These are phyloP conservation scores for Dendrolimus pini DNA, from an alignment of 2,888 invertebrate genomes.

Conservation along the genomic window DNA sequence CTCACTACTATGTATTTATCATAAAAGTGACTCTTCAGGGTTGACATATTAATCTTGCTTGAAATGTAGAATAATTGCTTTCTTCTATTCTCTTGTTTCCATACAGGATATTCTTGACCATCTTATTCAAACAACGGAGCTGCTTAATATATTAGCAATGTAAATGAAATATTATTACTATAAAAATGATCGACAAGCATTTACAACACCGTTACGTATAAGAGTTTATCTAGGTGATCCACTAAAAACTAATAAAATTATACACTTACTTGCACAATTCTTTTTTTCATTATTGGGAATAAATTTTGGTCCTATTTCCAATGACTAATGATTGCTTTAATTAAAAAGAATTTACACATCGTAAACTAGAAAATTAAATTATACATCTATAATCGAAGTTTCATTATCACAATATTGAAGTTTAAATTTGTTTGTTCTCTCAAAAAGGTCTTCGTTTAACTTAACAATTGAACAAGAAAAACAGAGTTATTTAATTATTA, in stretches of 20 bases:
- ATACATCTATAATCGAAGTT: slow-evolving; percentile 24
- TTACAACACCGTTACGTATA: slow-evolving; percentile 46
- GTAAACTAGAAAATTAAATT: slow-evolving; percentile 8
- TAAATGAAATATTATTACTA: no score
- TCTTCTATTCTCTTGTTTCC: no score
- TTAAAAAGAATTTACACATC: slow-evolving; percentile 20
- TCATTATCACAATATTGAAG: slow-evolving; percentile 48
- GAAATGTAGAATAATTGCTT: no score
- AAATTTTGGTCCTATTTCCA: slow-evolving; percentile 36
- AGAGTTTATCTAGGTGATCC: slow-evolving; percentile 19
- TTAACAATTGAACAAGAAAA: slow-evolving; percentile 8
- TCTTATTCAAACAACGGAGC: slow-evolving; percentile 21
- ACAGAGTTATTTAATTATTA: not conserved
- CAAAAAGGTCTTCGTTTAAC: not conserved
- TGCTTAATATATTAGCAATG: slow-evolving; percentile 25
- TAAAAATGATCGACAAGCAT: slow-evolving; percentile 27
- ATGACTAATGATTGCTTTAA: slow-evolving; percentile 9
- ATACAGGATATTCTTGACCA: no score
- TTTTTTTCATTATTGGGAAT: slow-evolving; percentile 15
- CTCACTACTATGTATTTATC: no score
- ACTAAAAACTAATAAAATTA: not conserved
- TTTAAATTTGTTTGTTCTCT: slow-evolving; percentile 13
- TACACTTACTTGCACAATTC: slow-evolving; percentile 13
- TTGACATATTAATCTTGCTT: no score
- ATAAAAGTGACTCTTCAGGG: no score